These are phyloP conservation scores for Pollenia angustigena DNA, from an alignment of 2,888 invertebrate species.

Conservation along the genomic window DNA sequence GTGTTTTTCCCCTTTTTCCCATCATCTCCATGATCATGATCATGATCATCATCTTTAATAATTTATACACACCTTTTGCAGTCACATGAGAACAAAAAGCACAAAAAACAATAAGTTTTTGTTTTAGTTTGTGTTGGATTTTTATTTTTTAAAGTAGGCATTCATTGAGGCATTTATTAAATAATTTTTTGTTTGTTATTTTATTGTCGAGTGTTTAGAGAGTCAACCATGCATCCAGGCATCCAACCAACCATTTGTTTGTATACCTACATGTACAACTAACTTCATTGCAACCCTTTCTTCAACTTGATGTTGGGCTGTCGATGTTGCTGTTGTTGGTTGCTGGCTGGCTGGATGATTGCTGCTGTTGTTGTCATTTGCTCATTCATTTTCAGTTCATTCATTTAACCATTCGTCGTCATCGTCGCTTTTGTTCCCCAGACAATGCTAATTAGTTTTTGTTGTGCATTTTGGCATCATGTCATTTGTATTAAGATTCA, in stretches of 20 bases:
- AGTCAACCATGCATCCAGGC: constrained; percentile 61
- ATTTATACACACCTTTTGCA: constrained; percentile 66
- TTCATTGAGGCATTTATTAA: constrained; percentile 72
- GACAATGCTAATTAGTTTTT: constrained; percentile 78
- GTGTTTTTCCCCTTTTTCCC: constrained; percentile 47
- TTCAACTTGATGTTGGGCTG: constrained; percentile 46
- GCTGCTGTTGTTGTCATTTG: constrained; percentile 64
- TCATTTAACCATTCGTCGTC: constrained; percentile 68
- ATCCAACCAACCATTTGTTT: constrained; percentile 58
- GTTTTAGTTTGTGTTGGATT: constrained; percentile 23
- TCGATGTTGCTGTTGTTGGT: constrained; percentile 21
- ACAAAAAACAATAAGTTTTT: constrained; percentile 16
- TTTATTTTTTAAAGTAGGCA: constrained; percentile 51
- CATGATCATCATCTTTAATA: constrained; percentile 68
- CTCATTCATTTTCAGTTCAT: constrained; percentile 53
- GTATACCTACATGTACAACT: constrained; percentile 28
- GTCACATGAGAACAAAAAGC: constrained; percentile 45
- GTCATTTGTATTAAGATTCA: constrained; percentile 73
- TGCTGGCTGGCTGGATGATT: not conserved
- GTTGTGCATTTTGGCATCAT: constrained; percentile 75
- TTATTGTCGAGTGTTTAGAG: constrained; percentile 64
- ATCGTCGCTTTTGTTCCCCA: constrained; percentile 74
- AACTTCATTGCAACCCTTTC: constrained; percentile 49
- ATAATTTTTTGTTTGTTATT: constrained; percentile 38
- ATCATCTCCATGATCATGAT: constrained; percentile 66